phyloP scores from a whole-genome alignment of 2,888 invertebrate species.

The Raillietiella orientalis region DNA sequence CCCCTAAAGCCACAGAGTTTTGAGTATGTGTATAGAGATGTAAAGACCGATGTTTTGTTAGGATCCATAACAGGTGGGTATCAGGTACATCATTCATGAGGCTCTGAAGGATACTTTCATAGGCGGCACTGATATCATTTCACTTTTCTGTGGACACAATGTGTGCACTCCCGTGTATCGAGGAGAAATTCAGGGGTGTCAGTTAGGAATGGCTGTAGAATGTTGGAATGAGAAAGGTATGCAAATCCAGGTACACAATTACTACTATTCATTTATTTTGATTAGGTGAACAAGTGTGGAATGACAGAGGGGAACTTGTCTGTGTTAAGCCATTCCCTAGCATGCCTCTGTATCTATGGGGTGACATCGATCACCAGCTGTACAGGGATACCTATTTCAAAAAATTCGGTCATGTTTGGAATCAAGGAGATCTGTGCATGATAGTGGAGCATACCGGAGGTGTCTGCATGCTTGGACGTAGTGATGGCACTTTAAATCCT shows the following conservation, averaged over 20 bases:
- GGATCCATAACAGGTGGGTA: slow-evolving; percentile 16
- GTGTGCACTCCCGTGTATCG: slow-evolving; percentile 17
- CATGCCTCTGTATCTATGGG: slow-evolving; percentile 20
- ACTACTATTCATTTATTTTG: slow-evolving; percentile 1
- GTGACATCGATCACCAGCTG: slow-evolving; percentile 14
- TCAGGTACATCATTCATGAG: slow-evolving; percentile 1
- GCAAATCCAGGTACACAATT: slow-evolving; percentile 9
- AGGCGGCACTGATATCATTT: slow-evolving; percentile 23
- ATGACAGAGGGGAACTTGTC: slow-evolving; percentile 19
- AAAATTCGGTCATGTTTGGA: slow-evolving; percentile 17
- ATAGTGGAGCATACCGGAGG: slow-evolving; percentile 18
- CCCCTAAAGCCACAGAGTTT: slow-evolving; percentile 18
- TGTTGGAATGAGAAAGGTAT: slow-evolving; percentile 15
- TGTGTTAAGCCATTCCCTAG: slow-evolving; percentile 20
- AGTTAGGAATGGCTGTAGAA: slow-evolving; percentile 18
- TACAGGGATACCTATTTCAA: slow-evolving; percentile 18
- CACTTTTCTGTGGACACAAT: slow-evolving; percentile 20
- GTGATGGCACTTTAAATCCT: slow-evolving; percentile 22
- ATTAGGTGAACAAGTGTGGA: slow-evolving; percentile 14
- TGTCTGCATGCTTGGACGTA: slow-evolving; percentile 20
- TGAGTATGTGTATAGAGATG: slow-evolving; percentile 18
- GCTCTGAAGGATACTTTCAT: slow-evolving; percentile 4
- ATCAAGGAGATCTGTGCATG: slow-evolving; percentile 20
- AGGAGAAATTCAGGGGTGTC: slow-evolving; percentile 20
- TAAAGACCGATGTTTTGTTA: slow-evolving; percentile 16